phyloP scores from a whole-genome alignment of 2,113 vertebrate genomes.

The Daubentonia madagascariensis region DNA sequence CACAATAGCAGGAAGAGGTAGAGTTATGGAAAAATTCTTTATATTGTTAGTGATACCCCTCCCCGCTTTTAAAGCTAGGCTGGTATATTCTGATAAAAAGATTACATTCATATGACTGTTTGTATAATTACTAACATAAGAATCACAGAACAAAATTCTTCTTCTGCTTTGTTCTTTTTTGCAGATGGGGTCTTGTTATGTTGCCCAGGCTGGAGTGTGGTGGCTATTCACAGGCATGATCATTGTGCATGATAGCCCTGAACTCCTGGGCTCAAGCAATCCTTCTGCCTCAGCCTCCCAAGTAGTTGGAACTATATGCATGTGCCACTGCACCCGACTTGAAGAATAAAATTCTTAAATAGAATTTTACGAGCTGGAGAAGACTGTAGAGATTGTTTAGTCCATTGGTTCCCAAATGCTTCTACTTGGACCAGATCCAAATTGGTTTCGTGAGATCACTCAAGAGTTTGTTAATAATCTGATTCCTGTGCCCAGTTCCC shows the following conservation, averaged over 20 bases:
- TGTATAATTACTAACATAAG: neutral
- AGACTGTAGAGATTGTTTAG: neutral
- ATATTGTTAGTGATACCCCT: neutral
- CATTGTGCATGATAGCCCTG: neutral
- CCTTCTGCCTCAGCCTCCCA: neutral
- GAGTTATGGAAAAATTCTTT: neutral
- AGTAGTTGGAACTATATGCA: neutral
- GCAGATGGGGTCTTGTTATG: neutral
- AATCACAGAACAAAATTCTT: neutral
- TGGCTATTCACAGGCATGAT: neutral
- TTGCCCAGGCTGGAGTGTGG: neutral
- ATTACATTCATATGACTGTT: neutral
- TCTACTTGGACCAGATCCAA: neutral
- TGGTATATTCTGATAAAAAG: neutral
- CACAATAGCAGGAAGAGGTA: neutral
- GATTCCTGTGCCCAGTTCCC: neutral
- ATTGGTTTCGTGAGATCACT: neutral
- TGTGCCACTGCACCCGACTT: neutral
- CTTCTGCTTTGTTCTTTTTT: neutral
- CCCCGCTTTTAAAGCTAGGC: neutral
- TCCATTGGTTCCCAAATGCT: neutral
- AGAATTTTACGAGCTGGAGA: neutral
- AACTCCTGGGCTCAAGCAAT: neutral
- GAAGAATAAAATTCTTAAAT: neutral
- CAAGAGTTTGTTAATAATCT: neutral